Percentiles rank a stretch among this genome's conserved stretches.
Conservation (phyloP, 2,888 invertebrate genomes). For the Drosophila ochracea region DNA sequence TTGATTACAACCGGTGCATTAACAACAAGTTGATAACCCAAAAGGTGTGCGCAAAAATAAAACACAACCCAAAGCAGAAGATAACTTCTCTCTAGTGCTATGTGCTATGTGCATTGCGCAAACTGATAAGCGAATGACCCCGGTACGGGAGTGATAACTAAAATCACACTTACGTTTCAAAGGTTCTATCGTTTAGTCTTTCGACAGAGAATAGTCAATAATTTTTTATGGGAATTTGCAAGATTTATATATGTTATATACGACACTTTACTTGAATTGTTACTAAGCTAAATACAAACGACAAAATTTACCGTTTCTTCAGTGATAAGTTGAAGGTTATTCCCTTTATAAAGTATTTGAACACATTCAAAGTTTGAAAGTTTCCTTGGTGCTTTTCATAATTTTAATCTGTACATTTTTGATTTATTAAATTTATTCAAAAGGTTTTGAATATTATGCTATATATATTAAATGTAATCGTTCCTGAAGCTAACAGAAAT, state of each 20-base stretch:
- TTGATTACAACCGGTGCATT: constrained; percentile 15
- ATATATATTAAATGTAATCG: background rate
- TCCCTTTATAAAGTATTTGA: background rate
- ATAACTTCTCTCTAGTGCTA: constrained; percentile 8
- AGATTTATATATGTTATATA: background rate
- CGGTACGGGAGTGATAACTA: background rate
- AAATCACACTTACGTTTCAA: background rate
- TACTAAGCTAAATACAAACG: background rate
- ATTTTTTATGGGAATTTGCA: background rate
- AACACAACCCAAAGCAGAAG: background rate
- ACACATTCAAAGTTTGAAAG: background rate
- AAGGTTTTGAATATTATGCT: no score
- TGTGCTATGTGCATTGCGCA: constrained; percentile 3
- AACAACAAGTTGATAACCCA: constrained; percentile 38
- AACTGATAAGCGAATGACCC: constrained; percentile 5
- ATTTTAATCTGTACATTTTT: no score
- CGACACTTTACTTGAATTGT: background rate
- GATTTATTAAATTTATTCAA: no score
- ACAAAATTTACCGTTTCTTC: background rate
- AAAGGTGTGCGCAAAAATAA: constrained; percentile 5
- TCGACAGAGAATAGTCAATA: background rate
- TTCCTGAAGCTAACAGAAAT: background rate
- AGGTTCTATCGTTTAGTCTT: background rate
- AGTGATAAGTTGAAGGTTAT: no score
- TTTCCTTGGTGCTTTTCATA: background rate